Evolutionary conservation across 2,888 invertebrate genomes (phyloP).

Genomic region (Acheta domesticus): DNA sequence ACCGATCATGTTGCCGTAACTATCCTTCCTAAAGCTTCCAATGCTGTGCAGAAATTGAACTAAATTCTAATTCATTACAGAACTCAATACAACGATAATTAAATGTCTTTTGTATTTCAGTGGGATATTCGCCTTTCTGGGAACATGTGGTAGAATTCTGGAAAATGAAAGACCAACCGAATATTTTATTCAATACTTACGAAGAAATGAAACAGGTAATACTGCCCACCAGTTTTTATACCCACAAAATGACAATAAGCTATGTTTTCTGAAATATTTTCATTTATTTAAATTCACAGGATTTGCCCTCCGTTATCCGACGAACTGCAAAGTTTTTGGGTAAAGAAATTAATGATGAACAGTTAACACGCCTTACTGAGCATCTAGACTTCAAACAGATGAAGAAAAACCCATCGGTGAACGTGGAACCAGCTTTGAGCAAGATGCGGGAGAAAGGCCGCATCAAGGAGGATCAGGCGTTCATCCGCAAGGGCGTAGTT

Average conservation of each 20-base stretch:
- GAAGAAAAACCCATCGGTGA: constrained; percentile 51
- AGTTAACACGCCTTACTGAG: constrained; percentile 45
- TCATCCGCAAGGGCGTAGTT: background rate
- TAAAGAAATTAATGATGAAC: constrained; percentile 43
- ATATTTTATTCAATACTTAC: constrained; percentile 45
- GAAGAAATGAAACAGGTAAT: constrained; percentile 45
- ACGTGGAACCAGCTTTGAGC: background rate
- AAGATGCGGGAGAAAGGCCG: background rate
- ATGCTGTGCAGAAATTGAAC: no score
- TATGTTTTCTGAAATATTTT: background rate
- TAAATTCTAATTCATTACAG: no score
- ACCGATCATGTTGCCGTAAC: no score
- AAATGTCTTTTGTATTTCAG: constrained; percentile 36
- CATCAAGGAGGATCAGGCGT: background rate
- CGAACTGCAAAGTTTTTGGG: constrained; percentile 49
- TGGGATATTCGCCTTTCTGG: constrained; percentile 45
- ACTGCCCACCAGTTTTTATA: background rate
- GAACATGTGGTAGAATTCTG: constrained; percentile 45
- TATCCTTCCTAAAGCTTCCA: no score
- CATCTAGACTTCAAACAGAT: constrained; percentile 53
- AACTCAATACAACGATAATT: no score
- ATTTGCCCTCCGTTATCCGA: constrained; percentile 47
- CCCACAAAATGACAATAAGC: no score
- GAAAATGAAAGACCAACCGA: constrained; percentile 43
- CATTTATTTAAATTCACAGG: constrained; percentile 41